Evolutionary conservation across 1,140 invertebrate genomes (phyloP).

Genomic region (Colletes gigas): DNA sequence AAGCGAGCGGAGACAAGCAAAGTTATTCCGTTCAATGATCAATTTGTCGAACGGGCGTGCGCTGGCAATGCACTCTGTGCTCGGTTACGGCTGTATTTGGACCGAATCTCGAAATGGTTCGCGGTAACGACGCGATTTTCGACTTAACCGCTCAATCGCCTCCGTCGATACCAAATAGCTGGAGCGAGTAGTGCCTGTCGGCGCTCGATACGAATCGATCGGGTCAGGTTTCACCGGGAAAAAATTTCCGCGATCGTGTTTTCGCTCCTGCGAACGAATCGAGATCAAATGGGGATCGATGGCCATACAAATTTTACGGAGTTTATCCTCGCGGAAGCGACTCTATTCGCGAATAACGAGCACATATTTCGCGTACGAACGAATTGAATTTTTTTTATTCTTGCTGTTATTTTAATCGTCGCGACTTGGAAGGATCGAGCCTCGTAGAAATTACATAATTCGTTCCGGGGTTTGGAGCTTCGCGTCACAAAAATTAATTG

Average conservation of each 20-base stretch:
- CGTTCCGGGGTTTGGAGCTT: too few species aligned
- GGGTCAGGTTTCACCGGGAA: not conserved
- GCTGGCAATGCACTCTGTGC: constrained; percentile 24
- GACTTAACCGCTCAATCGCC: constrained; percentile 57
- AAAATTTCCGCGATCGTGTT: constrained; percentile 3
- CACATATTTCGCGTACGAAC: too few species aligned
- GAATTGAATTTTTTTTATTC: too few species aligned
- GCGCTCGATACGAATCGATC: constrained; percentile 22
- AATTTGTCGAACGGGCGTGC: constrained; percentile 65
- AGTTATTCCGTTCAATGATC: constrained; percentile 70
- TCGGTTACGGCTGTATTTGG: constrained; percentile 50
- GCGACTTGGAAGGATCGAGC: too few species aligned
- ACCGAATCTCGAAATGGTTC: constrained; percentile 49
- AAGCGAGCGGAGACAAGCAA: constrained; percentile 62
- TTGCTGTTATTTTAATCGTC: too few species aligned
- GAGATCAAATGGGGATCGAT: not conserved
- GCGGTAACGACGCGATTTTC: constrained; percentile 59
- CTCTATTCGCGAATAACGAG: too few species aligned
- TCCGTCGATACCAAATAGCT: constrained; percentile 1
- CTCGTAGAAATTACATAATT: too few species aligned
- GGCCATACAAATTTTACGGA: not conserved
- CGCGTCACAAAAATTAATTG: too few species aligned
- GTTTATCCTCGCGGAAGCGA: not conserved
- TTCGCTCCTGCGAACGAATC: not conserved
- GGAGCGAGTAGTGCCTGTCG: not conserved